These are phyloP conservation scores for Ctenopoma multispine DNA, from an alignment of 2,797 vertebrate species.

Conservation along the genomic window DNA sequence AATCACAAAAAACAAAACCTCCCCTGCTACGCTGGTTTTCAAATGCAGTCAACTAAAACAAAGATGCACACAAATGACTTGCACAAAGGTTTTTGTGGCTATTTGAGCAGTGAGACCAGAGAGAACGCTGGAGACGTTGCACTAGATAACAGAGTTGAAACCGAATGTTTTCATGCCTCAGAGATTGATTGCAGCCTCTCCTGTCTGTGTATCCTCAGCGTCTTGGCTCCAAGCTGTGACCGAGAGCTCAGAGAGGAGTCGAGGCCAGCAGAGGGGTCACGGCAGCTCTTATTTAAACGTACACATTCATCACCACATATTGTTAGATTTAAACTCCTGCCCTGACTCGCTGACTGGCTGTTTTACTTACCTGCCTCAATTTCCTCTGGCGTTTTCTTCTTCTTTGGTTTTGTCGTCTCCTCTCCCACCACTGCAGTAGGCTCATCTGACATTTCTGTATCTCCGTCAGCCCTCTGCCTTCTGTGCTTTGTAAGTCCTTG, in stretches of 20 bases:
- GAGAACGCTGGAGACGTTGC: constrained; percentile 15
- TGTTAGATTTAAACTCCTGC: neutral
- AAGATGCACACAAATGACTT: neutral
- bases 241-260: constrained; percentile 14
- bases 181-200: constrained; percentile 51
- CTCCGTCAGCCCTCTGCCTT: constrained; percentile 15
- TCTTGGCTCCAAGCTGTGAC: constrained; percentile 24
- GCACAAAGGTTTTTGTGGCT: neutral
- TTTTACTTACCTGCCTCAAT: constrained; percentile 78
- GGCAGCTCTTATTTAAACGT: neutral
- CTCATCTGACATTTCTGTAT: constrained; percentile 60
- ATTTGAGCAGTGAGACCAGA: neutral
- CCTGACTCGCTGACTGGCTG: neutral
- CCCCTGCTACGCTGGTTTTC: neutral
- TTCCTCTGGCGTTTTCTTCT: constrained; percentile 80
- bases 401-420: constrained; percentile 70
- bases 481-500: neutral
- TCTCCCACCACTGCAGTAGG: constrained; percentile 41
- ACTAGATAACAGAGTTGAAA: constrained; percentile 34
- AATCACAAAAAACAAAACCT: constrained; percentile 31
- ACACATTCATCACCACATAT: too few relatives aligned
- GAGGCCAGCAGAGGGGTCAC: constrained; percentile 21
- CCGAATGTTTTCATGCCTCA: constrained; percentile 26
- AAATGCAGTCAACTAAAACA: neutral
- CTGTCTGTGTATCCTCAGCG: constrained; percentile 19